A percentile compares a stretch with the other conserved stretches of the same genome.
phyloP scores from a whole-genome alignment of 2,113 vertebrate genomes.

The Ondatra zibethicus region DNA sequence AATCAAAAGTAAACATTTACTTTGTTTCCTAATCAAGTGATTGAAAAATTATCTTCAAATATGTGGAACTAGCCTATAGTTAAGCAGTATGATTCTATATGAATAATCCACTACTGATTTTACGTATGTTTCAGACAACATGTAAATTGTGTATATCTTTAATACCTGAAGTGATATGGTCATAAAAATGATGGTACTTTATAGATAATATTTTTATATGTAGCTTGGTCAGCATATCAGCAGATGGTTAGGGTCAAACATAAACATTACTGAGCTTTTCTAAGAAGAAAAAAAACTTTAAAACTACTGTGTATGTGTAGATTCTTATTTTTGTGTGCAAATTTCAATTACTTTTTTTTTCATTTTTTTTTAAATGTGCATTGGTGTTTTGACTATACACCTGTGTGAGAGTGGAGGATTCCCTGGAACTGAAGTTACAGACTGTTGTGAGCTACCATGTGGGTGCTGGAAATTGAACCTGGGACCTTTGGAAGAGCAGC shows the following conservation, averaged over 20 bases:
- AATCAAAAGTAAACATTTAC: neutral
- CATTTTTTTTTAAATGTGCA: neutral
- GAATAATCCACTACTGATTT: conserved; percentile 20
- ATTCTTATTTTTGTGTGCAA: conserved; percentile 33
- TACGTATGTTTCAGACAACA: conserved; percentile 6
- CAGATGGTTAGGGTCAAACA: neutral
- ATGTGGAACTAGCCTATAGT: neutral
- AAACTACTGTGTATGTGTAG: neutral
- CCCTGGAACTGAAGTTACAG: neutral
- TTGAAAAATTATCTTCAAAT: conserved; percentile 48
- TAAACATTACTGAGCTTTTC: neutral
- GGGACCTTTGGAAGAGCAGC: neutral
- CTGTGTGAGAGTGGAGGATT: neutral
- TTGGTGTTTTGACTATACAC: neutral
- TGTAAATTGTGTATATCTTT: conserved; percentile 47
- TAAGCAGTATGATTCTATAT: neutral
- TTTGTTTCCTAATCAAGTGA: conserved; percentile 16
- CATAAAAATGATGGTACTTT: conserved; percentile 15
- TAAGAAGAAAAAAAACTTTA: neutral
- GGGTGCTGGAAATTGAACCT: neutral
- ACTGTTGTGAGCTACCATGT: neutral
- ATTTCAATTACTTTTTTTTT: conserved; percentile 38
- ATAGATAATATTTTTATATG: neutral
- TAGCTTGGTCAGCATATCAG: conserved; percentile 38
- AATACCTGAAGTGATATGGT: conserved; percentile 18